Evolutionary conservation across 2,888 invertebrate species (phyloP).

Genomic region (Hydraecia micacea): DNA sequence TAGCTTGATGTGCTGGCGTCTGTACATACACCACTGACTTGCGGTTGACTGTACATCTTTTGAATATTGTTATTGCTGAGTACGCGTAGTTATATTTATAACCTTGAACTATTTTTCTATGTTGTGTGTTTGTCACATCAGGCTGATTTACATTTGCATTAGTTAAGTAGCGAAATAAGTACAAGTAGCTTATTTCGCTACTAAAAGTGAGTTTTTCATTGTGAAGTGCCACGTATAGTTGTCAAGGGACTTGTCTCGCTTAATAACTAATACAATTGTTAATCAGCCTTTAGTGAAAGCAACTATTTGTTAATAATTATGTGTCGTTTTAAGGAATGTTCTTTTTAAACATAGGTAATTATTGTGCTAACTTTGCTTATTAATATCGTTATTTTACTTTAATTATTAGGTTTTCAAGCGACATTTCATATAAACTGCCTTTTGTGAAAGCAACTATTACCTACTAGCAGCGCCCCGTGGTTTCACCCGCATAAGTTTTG

Average conservation of each 20-base stretch:
- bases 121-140: neutral
- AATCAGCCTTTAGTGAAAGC: neutral
- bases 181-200: neutral
- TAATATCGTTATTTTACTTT: neutral
- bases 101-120: neutral
- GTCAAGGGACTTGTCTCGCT: too few species aligned
- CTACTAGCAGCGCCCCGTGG: neutral
- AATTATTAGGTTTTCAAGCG: neutral
- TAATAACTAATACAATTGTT: neutral
- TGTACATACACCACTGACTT: too few species aligned
- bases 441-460: neutral
- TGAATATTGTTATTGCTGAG: neutral
- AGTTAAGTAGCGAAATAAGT: neutral
- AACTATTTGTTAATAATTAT: neutral
- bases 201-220: neutral
- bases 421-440: neutral
- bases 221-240: neutral
- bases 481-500: too few species aligned
- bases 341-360: neutral
- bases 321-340: neutral
- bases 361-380: neutral
- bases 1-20: too few species aligned
- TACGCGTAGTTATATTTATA: neutral
- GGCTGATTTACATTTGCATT: neutral
- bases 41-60: neutral